Conservation (phyloP, 1,140 invertebrate species). For the Aphaenogaster rudis region DNA sequence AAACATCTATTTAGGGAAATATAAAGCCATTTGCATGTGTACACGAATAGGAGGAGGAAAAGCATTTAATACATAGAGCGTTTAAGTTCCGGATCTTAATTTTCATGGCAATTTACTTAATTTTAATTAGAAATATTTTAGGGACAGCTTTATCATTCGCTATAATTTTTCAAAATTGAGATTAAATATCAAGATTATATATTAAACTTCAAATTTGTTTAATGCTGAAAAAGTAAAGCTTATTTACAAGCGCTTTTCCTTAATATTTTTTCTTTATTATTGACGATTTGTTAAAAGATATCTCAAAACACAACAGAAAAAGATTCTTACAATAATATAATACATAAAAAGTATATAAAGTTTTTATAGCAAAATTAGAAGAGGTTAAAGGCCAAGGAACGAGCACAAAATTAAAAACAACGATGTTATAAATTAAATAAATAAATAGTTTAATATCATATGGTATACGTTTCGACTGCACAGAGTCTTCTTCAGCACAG, state of each 20-base stretch:
- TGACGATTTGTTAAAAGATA: background rate
- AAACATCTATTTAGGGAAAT: slow-evolving; percentile 10
- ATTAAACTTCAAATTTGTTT: background rate
- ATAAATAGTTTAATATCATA: too few species aligned
- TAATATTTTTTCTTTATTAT: background rate
- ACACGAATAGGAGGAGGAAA: background rate
- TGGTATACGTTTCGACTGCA: too few species aligned
- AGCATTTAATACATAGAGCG: background rate
- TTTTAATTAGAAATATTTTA: background rate
- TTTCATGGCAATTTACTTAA: slow-evolving; percentile 8
- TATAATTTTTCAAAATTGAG: background rate
- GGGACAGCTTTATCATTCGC: background rate
- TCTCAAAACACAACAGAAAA: background rate
- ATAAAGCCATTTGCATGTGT: background rate
- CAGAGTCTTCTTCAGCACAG: too few species aligned
- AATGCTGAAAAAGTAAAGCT: background rate
- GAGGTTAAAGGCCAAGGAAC: too few species aligned
- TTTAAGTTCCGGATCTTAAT: background rate
- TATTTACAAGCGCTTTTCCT: background rate
- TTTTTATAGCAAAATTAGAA: background rate
- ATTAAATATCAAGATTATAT: background rate
- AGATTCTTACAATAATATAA: background rate
- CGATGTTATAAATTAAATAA: too few species aligned
- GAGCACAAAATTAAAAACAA: too few species aligned
- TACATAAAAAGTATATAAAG: background rate